Evolutionary conservation across 1,140 invertebrate species (phyloP), one percentile per base, ranked within the genome.

Genomic region (Coptotermes formosanus): DNA sequence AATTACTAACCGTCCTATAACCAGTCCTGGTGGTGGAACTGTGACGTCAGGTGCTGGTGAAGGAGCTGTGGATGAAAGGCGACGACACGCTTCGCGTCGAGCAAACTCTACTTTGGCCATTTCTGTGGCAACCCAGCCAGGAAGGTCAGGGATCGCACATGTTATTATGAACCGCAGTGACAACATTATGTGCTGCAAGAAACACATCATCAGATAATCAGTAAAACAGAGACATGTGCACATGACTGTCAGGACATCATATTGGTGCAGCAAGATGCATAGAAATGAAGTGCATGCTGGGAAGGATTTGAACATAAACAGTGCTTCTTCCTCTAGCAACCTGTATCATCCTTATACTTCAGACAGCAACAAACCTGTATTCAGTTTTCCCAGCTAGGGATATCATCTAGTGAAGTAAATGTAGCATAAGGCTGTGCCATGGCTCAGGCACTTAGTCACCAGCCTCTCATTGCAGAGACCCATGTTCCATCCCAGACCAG

Each of bases 111-210:
- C 95, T 87, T 96, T 96, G 0, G 96, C 96, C 93, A 97, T 96
- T 91, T 97, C 96, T 1, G 96, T 96, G 11, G 96, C 96, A 81
- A 99, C 94, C 96, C 97, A 98, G 59, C 94, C 94, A 6, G 98
- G 98, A 88, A 98, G 94, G 91, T 98, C 97, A 0, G 98, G 98
- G 87, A 99, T 96, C 0, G 96, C 94, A 90, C 96, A 95, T 45
- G 96, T 96, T 38, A 98, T 93, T 6, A 95, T 92, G 87, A 98
- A 93, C 89, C 97, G 95, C 89, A 96, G 92, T 23, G 94, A 94
- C 85, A 99, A 90, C 91, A 99, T 96, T 30, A 98, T 94, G 90
- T 99, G 98, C 94, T 97, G 93, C 30, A 94, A 91, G 88, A 85
- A 86, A 85, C 87, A 87, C 19, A 82, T 25, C 19, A 75, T 32